A percentile compares a stretch with the other conserved stretches of the same genome.
These are phyloP conservation scores for Hirtodrosophila trivittata DNA, from an alignment of 2,888 invertebrate species.

Conservation along the genomic window DNA sequence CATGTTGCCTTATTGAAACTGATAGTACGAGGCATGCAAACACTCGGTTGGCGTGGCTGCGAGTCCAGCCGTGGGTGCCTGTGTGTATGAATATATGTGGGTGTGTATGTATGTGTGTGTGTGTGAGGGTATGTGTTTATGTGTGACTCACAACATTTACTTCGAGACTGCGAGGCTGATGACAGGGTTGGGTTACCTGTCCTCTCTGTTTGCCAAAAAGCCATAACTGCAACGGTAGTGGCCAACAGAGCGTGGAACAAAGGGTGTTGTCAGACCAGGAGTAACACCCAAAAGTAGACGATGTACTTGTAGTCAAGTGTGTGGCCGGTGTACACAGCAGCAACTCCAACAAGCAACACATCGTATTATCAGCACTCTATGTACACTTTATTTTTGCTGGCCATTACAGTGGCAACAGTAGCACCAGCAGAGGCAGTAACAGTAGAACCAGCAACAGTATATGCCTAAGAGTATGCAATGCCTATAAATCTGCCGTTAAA, in stretches of 20 bases:
- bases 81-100: too few relatives aligned
- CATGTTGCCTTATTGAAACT: constrained; percentile 2
- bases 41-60: background rate
- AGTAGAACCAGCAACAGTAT: background rate
- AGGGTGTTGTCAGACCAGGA: background rate
- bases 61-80: background rate
- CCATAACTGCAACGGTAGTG: constrained; percentile 5
- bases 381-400: constrained; percentile 40
- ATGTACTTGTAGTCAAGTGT: background rate
- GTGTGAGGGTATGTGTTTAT: too few relatives aligned
- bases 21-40: background rate
- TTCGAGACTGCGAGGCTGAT: too few relatives aligned
- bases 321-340: background rate
- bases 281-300: background rate
- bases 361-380: constrained; percentile 16
- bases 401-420: constrained; percentile 33
- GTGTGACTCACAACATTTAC: too few relatives aligned
- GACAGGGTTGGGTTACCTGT: background rate
- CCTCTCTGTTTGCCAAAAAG: background rate
- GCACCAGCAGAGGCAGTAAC: too few relatives aligned
- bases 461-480: constrained; percentile 56
- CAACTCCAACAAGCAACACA: constrained; percentile 7
- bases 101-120: too few relatives aligned
- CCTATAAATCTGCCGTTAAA: constrained; percentile 53
- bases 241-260: background rate